These are phyloP conservation scores for Rotaria macrura DNA, from an alignment of 2,888 invertebrate species.

Conservation along the genomic window DNA sequence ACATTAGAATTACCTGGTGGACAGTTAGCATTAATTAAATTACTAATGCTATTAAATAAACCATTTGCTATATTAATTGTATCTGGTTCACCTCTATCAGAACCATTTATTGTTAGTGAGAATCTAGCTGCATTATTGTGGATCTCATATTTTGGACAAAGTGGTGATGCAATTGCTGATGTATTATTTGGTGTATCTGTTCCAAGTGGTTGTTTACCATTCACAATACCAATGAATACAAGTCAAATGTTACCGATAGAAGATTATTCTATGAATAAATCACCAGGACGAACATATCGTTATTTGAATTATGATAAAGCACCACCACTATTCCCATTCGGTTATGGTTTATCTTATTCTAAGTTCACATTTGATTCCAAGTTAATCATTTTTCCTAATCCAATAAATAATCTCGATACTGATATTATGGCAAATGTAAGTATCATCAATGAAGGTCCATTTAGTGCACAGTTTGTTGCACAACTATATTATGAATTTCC, in stretches of 20 bases:
- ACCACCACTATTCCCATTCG: conserved; percentile 34
- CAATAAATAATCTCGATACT: neutral
- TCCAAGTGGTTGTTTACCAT: conserved; percentile 19
- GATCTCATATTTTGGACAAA: conserved; percentile 14
- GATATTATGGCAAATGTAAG: neutral
- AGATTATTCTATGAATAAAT: conserved; percentile 19
- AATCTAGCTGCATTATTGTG: neutral
- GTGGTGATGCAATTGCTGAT: neutral
- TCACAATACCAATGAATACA: neutral
- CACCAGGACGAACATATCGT: neutral
- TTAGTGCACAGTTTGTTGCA: neutral
- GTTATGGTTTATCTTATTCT: conserved; percentile 38
- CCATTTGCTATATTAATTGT: conserved; percentile 10
- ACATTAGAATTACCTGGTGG: neutral
- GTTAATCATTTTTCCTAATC: neutral
- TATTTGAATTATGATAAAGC: neutral
- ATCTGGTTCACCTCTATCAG: conserved; percentile 17
- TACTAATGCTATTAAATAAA: neutral
- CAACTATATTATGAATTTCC: conserved; percentile 19
- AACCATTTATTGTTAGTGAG: neutral
- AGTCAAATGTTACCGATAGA: neutral
- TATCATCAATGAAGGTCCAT: neutral
- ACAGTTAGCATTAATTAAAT: neutral
- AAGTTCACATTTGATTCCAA: conserved; percentile 33
- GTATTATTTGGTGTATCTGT: neutral